Evolutionary conservation across 92 coral and sea anemone species (phyloP), one percentile per base, ranked within the genome.

Genomic region (Epizoanthus stellaris): DNA sequence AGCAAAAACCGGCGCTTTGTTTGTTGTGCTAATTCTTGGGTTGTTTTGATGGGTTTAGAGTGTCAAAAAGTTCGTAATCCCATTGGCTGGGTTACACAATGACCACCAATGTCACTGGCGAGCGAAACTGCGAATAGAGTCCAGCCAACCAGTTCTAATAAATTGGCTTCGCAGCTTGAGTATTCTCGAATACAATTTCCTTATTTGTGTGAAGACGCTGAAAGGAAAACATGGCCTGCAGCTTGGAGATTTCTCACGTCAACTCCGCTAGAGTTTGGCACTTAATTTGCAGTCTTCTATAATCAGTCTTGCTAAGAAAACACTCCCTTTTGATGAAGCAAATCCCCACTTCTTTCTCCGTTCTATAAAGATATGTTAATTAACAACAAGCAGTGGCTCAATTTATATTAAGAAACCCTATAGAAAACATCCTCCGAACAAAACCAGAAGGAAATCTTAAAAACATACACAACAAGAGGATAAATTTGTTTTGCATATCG

Each of bases 41-140:
- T 63, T 79, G 83, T 79, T 62, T 79, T 79, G 71, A 79, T 79
- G 83, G 64, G 83, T 49, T 63, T 63, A 57, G 83, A 79, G 83
- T 79, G 83, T 79, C 83, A 79, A 79, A 79, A 79, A 62, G 39
- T 67, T 63, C 10, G 83, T 19, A 25, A 62, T 62, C 83, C 53
- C 58, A 79, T 79, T 79, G 83, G 83, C 71, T 79, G 39, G 45
- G 43, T 17, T 12, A 54, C 66, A 75, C 81, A 75, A 75, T 75
- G 63, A 14, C 81, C 57, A 11, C 81, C 81, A 57, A 53, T 39
- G 81, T 39, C 65, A 75, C 42, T 25, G 67, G 81, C 60, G 67
- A 14, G 63, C 6, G 67, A 75, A 75, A 75, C 81, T 75, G 63
- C 47, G 81, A 75, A 75, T 60, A 75, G 81, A 58, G 66, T 36